These are phyloP conservation scores for Epizoanthus scotinus DNA, from an alignment of 92 coral and sea anemone species.

Conservation along the genomic window DNA sequence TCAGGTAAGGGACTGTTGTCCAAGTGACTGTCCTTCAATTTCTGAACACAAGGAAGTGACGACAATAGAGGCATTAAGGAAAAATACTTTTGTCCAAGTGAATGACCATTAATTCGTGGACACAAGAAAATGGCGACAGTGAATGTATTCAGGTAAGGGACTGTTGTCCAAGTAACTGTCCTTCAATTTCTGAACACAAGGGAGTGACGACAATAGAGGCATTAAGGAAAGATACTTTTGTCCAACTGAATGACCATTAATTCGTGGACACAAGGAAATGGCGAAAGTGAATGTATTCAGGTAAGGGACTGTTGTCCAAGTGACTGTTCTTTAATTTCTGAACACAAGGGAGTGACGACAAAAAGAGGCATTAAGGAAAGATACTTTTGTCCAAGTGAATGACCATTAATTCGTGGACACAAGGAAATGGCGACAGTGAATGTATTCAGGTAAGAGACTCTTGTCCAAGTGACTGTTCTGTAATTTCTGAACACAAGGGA, in stretches of 20 bases:
- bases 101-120: background rate
- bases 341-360: background rate
- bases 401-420: background rate
- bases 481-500: slow-evolving; percentile 70
- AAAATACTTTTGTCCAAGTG: background rate
- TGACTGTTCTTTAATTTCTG: background rate
- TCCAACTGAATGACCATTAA: background rate
- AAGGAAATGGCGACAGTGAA: too few species aligned
- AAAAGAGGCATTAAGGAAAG: slow-evolving; percentile 85
- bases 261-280: slow-evolving; percentile 51
- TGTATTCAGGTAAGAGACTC: too few species aligned
- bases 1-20: slow-evolving; percentile 53
- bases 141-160: slow-evolving; percentile 86
- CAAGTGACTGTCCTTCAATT: background rate
- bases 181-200: background rate
- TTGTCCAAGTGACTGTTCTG: too few species aligned
- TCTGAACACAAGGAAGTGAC: background rate
- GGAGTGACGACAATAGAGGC: slow-evolving; percentile 58
- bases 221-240: slow-evolving; percentile 57
- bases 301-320: slow-evolving; percentile 17
- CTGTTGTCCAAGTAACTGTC: background rate
- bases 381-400: background rate
- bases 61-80: slow-evolving; percentile 83
- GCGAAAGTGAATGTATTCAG: slow-evolving; percentile 97
- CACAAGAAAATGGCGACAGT: slow-evolving; percentile 80